phyloP scores from a whole-genome alignment of 2,113 vertebrate genomes.

The Callaeas wilsoni region DNA sequence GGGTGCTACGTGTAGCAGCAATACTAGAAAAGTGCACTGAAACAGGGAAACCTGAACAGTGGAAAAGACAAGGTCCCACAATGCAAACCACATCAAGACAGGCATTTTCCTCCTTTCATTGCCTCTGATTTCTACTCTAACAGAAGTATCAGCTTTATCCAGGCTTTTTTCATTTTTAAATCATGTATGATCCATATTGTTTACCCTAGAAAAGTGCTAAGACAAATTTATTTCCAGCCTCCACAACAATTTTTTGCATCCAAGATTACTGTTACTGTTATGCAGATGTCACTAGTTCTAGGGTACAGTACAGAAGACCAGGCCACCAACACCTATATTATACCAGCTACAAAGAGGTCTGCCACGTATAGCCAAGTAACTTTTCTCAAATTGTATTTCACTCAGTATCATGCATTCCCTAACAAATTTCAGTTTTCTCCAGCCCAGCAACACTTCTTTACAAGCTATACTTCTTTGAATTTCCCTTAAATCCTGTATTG shows the following conservation, averaged over 20 bases:
- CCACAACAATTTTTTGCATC: background rate
- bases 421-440: background rate
- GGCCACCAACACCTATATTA: background rate
- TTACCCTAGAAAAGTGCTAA: background rate
- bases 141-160: background rate
- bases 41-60: background rate
- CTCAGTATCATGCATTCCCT: background rate
- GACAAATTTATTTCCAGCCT: background rate
- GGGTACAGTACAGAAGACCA: background rate
- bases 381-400: background rate
- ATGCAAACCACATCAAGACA: background rate
- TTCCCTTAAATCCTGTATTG: background rate
- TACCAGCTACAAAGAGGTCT: background rate
- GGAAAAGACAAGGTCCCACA: background rate
- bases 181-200: background rate
- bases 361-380: background rate
- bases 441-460: background rate
- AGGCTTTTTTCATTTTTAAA: background rate
- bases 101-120: background rate
- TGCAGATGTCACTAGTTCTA: background rate
- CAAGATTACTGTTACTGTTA: background rate
- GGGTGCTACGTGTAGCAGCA: background rate
- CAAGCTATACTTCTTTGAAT: background rate
- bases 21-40: background rate
- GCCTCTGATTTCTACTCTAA: background rate